A percentile compares a stretch with the other conserved stretches of the same genome.
phyloP scores from a whole-genome alignment of 2,113 vertebrate genomes.

The Poeciliopsis retropinna region DNA sequence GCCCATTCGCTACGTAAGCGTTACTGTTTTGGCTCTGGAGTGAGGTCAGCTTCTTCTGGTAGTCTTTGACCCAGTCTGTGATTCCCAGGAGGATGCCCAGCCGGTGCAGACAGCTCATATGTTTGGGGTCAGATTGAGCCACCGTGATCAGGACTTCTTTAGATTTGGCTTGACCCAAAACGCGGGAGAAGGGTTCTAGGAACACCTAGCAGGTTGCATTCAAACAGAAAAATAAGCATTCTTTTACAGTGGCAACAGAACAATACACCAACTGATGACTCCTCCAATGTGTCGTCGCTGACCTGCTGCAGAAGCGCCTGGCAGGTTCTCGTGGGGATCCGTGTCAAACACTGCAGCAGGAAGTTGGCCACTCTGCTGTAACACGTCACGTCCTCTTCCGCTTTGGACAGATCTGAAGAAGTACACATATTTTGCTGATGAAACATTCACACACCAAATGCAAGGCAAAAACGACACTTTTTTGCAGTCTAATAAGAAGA shows the following conservation, averaged over 20 bases:
- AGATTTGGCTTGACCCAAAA: constrained; percentile 80
- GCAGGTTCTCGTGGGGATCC: constrained; percentile 77
- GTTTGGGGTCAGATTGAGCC: constrained; percentile 61
- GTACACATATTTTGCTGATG: background rate
- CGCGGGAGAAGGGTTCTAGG: constrained; percentile 79
- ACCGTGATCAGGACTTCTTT: constrained; percentile 74
- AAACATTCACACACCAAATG: background rate
- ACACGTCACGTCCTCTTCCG: constrained; percentile 67
- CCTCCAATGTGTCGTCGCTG: background rate
- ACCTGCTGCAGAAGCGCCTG: constrained; percentile 80
- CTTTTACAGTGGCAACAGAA: background rate
- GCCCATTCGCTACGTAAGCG: background rate
- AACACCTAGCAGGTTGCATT: constrained; percentile 73
- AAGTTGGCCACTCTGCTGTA: constrained; percentile 72
- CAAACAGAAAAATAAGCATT: background rate
- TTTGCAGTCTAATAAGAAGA: background rate
- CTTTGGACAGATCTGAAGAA: constrained; percentile 61
- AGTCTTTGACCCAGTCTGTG: constrained; percentile 81
- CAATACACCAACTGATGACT: background rate
- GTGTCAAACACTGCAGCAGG: constrained; percentile 75
- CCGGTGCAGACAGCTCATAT: constrained; percentile 79
- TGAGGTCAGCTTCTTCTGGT: constrained; percentile 70
- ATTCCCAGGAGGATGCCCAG: constrained; percentile 80
- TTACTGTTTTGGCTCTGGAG: constrained; percentile 8
- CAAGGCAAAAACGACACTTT: background rate